These are phyloP conservation scores for Lagenorhynchus albirostris DNA, from an alignment of 2,113 vertebrate genomes.

Conservation along the genomic window DNA sequence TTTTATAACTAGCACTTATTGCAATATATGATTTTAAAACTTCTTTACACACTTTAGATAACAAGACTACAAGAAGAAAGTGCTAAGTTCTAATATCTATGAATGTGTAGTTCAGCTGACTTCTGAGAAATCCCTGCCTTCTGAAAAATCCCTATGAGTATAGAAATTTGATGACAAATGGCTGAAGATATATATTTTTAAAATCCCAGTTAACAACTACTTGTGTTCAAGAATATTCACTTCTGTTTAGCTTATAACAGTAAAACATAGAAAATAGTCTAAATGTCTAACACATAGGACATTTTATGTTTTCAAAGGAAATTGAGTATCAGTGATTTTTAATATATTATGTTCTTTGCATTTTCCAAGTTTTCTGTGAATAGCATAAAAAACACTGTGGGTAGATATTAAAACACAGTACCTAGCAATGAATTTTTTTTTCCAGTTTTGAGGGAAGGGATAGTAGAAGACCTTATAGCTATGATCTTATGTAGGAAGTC, in stretches of 20 bases:
- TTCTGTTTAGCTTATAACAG: neutral
- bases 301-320: slow-evolving; percentile 17
- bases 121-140: neutral
- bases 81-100: neutral
- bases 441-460: neutral
- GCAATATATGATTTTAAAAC: neutral
- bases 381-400: neutral
- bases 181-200: neutral
- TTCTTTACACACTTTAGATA: neutral
- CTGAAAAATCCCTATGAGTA: neutral
- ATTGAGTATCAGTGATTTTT: neutral
- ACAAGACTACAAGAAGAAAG: neutral
- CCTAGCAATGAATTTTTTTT: neutral
- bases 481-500: slow-evolving; percentile 10
- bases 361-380: neutral
- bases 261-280: neutral
- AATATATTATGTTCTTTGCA: neutral
- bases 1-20: neutral
- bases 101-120: neutral
- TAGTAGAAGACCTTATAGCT: neutral
- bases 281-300: neutral
- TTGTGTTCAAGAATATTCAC: neutral
- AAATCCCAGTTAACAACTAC: neutral
- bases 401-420: neutral
- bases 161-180: neutral